Evolutionary conservation across 2,797 vertebrate species (phyloP).

Genomic region (Ptychobarbus kaznakovi): DNA sequence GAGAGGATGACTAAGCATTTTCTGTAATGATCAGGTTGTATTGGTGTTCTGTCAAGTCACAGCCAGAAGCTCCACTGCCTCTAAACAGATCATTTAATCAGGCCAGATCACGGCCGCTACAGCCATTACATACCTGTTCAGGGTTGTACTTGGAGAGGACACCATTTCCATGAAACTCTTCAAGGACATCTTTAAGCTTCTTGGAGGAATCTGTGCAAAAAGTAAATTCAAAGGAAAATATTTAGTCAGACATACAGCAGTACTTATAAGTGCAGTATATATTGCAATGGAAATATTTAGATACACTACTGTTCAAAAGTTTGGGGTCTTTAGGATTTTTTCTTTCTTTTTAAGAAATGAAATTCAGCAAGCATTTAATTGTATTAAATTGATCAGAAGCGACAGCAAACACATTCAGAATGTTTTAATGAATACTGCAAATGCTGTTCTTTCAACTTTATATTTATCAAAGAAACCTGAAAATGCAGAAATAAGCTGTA

Average conservation of each 20-base stretch:
- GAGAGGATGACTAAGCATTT: slow-evolving; percentile 52
- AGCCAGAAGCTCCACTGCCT: slow-evolving; percentile 31
- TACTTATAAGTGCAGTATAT: background rate
- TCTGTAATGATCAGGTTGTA: slow-evolving; percentile 43
- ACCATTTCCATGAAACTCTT: slow-evolving; percentile 88
- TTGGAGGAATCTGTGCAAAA: slow-evolving; percentile 85
- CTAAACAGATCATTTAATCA: slow-evolving; percentile 53
- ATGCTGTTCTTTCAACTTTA: background rate
- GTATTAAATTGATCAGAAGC: no score
- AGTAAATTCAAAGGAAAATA: slow-evolving; percentile 14
- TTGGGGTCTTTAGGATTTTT: background rate
- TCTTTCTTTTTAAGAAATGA: background rate
- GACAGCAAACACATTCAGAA: background rate
- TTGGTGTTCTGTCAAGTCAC: slow-evolving; percentile 44
- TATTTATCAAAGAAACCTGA: background rate
- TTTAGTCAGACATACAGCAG: background rate
- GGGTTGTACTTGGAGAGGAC: slow-evolving; percentile 89
- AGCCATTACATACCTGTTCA: slow-evolving; percentile 82
- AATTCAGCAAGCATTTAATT: background rate
- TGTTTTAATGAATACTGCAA: background rate
- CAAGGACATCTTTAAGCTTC: slow-evolving; percentile 92
- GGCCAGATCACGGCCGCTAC: slow-evolving; percentile 15
- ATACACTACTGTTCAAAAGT: background rate
- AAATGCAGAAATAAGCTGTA: background rate
- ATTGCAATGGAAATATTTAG: background rate